Conservation (phyloP, 2,888 invertebrate genomes). For the Epinotia brunnichana region DNA sequence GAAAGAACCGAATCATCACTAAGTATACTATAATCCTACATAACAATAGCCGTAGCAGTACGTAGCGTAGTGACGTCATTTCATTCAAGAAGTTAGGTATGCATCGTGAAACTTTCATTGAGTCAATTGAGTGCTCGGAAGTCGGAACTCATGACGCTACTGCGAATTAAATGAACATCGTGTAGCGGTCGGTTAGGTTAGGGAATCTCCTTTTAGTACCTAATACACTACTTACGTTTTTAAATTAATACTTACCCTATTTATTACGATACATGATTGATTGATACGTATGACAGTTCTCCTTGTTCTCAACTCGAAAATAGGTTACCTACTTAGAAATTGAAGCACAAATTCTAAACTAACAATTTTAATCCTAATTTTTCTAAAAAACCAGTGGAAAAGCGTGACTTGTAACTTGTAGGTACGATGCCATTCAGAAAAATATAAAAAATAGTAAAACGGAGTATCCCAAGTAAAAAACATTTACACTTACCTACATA, state of each 20-base stretch:
- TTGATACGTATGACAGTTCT: too few species aligned
- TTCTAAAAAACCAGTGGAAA: too few species aligned
- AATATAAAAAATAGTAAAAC: too few species aligned
- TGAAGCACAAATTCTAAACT: too few species aligned
- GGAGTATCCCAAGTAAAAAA: too few species aligned
- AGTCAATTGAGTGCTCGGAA: slow-evolving; percentile 59
- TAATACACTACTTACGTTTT: background rate
- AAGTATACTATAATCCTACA: slow-evolving; percentile 49
- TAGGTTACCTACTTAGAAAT: too few species aligned
- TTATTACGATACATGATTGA: too few species aligned
- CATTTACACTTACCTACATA: background rate
- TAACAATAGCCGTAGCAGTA: slow-evolving; percentile 50
- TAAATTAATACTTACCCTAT: too few species aligned
- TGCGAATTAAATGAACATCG: slow-evolving; percentile 25
- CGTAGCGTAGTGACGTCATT: slow-evolving; percentile 72
- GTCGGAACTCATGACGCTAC: slow-evolving; percentile 13
- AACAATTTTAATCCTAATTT: too few species aligned
- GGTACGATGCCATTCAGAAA: too few species aligned
- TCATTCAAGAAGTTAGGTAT: slow-evolving; percentile 69
- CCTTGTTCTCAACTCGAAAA: too few species aligned
- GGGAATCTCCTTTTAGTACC: background rate
- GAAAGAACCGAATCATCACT: slow-evolving; percentile 75
- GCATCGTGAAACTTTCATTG: slow-evolving; percentile 66
- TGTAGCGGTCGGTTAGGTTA: background rate
- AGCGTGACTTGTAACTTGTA: too few species aligned